Conservation (phyloP, 2,113 vertebrate species). For the Heptranchias perlo region DNA sequence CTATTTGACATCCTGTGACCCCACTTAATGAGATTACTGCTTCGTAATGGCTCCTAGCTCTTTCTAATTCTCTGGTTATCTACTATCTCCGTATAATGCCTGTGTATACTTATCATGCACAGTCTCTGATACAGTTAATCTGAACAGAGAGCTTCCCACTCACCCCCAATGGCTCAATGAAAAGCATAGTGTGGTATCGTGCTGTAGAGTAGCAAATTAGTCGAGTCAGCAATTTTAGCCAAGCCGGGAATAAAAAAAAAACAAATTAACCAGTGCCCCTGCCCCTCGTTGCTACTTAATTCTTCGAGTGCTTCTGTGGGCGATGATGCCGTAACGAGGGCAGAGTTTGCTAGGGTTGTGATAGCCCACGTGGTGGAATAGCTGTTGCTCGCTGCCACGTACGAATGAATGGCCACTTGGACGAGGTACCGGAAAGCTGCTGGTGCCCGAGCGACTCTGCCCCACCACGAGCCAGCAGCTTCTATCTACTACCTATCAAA, state of each 20-base stretch:
- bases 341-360: background rate
- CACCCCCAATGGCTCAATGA: no score
- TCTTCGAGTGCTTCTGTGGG: background rate
- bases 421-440: no score
- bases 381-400: no score
- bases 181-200: background rate
- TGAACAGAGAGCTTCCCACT: background rate
- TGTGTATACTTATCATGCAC: background rate
- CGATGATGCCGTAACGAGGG: background rate
- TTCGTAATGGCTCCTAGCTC: background rate
- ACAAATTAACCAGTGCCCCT: background rate
- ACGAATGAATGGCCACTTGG: no score
- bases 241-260: background rate
- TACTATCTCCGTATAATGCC: background rate
- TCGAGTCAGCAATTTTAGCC: background rate
- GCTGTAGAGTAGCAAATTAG: background rate
- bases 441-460: no score
- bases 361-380: no score
- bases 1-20: conserved; percentile 23
- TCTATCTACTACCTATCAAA: background rate
- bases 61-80: background rate
- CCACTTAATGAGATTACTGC: conserved; percentile 25
- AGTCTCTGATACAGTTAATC: background rate
- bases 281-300: background rate
- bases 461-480: background rate